These are phyloP conservation scores for Invenusta paracnida DNA, from an alignment of 2,888 invertebrate genomes.

Conservation along the genomic window DNA sequence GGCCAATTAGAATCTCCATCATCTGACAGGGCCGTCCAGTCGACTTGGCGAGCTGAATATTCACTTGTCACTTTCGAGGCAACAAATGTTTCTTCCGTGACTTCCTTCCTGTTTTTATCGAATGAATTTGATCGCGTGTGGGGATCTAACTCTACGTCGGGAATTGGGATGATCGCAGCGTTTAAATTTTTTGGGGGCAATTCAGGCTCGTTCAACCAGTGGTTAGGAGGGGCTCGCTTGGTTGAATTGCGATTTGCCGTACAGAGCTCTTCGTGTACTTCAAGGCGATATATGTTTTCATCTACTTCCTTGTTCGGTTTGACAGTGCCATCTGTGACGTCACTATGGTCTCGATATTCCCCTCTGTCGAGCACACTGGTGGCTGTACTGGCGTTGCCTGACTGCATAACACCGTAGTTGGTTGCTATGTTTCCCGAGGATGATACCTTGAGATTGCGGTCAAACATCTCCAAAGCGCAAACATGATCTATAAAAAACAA, in stretches of 20 bases:
- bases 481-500: background rate
- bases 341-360: background rate
- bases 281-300: too few relatives aligned
- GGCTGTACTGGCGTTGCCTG: background rate
- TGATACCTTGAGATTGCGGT: background rate
- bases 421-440: background rate
- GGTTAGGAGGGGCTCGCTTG: background rate
- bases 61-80: background rate
- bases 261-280: background rate
- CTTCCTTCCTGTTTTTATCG: background rate
- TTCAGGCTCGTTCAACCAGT: too few relatives aligned
- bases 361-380: background rate
- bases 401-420: background rate
- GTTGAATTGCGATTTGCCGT: background rate
- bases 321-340: background rate
- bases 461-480: background rate
- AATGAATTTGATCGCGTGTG: background rate
- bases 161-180: background rate
- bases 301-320: background rate
- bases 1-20: background rate
- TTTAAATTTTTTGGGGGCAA: background rate
- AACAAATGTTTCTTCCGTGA: background rate
- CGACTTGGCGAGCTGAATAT: background rate
- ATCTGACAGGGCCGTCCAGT: background rate
- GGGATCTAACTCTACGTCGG: background rate